Base-by-base conservation (phyloP, 2,797 vertebrate species). In the Crenuchus spilurus region DNA sequence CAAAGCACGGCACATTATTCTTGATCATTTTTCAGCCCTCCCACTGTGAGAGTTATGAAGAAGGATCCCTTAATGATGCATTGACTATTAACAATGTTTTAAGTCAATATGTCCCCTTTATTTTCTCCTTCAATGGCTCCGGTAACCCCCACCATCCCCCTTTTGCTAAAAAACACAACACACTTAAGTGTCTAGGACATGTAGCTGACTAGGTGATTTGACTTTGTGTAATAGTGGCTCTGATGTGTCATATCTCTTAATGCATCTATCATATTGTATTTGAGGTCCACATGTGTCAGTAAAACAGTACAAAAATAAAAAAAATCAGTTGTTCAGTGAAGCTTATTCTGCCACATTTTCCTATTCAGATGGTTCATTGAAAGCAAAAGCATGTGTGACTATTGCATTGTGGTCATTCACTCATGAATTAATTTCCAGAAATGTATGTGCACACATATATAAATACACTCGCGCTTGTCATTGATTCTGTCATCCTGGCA, bases 51-150 rank as follows among this genome's bases (percentile, higher is more conserved):
- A 92, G 95, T 95, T 97, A 96, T 95, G 95, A 96, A 94, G 93
- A 96, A 94, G 93, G 92, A 93, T 95, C 94, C 92, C 92, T 94
- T 97, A 96, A 98, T 96, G 95, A 96, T 94, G 91, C 93, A 94
- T 92, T 91, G 90, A 94, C 92, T 91, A 92, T 96, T 96, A 94
- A 92, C 92, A 95, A 93, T 96, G 93, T 94, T 95, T 96, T 95
- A 95, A 94, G 91, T 95, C 92, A 94, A 92, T 93, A 93, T 93
- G 94, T 95, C 90, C 92, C 87, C 87, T 90, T 90, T 91, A 84
- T 91, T 92, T 92, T 89, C 80, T 84, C 89, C 85, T 91, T 88
- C 90, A 91, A 91, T 90, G 88, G 87, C 84, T 91, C 91, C 85
- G 91, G 92, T 93, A 87, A 91, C 91, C 84, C 37, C 16, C 62